Evolutionary conservation across 2,797 vertebrate species (phyloP), one percentile per base, ranked within the genome.

Genomic region (Heterohyrax brucei): DNA sequence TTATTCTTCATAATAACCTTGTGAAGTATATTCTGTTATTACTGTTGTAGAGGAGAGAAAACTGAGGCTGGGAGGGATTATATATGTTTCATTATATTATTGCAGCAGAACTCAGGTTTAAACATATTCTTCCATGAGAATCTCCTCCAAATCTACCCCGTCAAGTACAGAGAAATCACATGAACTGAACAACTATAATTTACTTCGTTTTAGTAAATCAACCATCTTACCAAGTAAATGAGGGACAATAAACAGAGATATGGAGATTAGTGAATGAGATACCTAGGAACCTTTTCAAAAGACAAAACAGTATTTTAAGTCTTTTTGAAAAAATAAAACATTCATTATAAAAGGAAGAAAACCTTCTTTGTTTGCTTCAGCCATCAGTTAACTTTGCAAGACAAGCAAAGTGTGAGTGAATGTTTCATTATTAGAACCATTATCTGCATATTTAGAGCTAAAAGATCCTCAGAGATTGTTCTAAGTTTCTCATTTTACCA

Each of bases 391-490:
- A 73, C 30, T 68, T 61, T 84, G 19, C 66, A 90, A 85, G 28
- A 75, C 9, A 48, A 96, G 48, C 82, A 80, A 78, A 61, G 1
- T 72, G 46, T 73, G 21, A 19, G 39, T 48, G 24, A 91, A 77
- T 84, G 77, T 16, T 91, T 33, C 91, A 62, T 81, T 94, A 73
- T 78, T 82, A 91, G 62, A 86, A 87, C 79, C 24, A 79, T 21
- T 84, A 12, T 46, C 46, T 44, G 24, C 91, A 94, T 88, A 91
- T 81, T 86, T 80, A 87, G 26, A 86, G 10, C 12, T 44, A 53
- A 75, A 93, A 76, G 18, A 72, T 46, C 4, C 59, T 93, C 72
- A 79, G 87, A 84, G 77, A 64, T 79, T 33, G 70, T 33, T 77
- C 48, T 89, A 75, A 91, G 10, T 83, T 90, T 83, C 33, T 82